Base-by-base conservation (phyloP, 2,113 vertebrate genomes). In the Actinemys pallida region DNA sequence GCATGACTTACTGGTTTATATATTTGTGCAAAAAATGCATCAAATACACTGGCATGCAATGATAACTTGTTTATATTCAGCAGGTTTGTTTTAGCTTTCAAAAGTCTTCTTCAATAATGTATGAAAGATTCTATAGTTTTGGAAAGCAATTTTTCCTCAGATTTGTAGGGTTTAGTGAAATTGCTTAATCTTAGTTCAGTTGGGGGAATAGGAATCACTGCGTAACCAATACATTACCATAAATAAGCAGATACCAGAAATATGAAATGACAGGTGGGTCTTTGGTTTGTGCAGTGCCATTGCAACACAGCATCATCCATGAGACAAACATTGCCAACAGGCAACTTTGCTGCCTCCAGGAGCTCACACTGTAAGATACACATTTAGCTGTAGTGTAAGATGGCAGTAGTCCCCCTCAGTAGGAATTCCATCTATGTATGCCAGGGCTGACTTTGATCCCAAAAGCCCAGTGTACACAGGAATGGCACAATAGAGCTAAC, bases 1-100 rank as follows among this genome's bases (percentile, higher is more conserved):
- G 6, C 84, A 76, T 94, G 90, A 14, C 14, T 8, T 31, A 4
- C 31, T 54, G 14, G 57, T 56, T 56, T 87, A 81, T 10, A 22
- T 49, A 42, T 10, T 45, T 69, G 7, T 50, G 22, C 35, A 90
- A 90, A 90, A 93, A 62, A 1, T 47, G 12, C 45, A 78, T 84
- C 35, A 72, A 65, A 83, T 93, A 57, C 4, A 0, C 10, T 72
- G 17, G 29, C 69, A 81, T 76, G 6, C 42, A 76, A 25, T 27
- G 65, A 72, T 72, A 39, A 72, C 8, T n/a, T 72, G 65, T 72
- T 72, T 39, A 39, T 72, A 72, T 72, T 72, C 35, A 72, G 65
- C 25, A 8, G 53, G 62, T 19, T 89, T 53, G 19, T 94, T 95
- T 94, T 90, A 88, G 4, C 27, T 88, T 82, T 83, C n/a, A 80